phyloP scores from a whole-genome alignment of 2,797 vertebrate species.

The Mus spretus region DNA sequence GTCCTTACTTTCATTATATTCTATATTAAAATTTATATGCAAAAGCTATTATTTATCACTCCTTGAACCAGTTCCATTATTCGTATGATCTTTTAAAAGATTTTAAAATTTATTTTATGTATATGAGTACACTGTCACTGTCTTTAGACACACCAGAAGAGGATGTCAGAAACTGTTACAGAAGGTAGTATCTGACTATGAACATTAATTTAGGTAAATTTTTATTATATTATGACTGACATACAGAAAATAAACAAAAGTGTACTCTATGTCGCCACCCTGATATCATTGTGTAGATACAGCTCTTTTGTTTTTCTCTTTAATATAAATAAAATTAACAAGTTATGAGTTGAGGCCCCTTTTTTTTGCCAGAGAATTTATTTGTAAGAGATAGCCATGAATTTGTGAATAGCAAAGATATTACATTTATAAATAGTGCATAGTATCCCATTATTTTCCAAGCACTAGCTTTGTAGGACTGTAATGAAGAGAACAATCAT shows the following conservation, averaged over 20 bases:
- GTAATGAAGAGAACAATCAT: not conserved
- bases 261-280: not conserved
- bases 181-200: not conserved
- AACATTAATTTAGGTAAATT: not conserved
- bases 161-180: not conserved
- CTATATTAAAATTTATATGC: not conserved
- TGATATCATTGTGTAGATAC: not conserved
- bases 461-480: not conserved
- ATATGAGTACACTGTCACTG: too few relatives aligned
- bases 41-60: not conserved
- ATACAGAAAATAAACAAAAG: not conserved
- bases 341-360: not conserved
- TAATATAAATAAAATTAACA: not conserved
- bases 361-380: not conserved
- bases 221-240: not conserved
- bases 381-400: not conserved
- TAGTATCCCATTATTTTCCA: not conserved
- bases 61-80: not conserved
- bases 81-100: not conserved
- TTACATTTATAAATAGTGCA: not conserved
- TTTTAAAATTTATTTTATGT: not conserved
- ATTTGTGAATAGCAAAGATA: not conserved
- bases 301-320: not conserved
- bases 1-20: not conserved
- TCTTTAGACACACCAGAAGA: too few relatives aligned